Conservation (phyloP, 2,113 vertebrate genomes). For the Barbus barbus region DNA sequence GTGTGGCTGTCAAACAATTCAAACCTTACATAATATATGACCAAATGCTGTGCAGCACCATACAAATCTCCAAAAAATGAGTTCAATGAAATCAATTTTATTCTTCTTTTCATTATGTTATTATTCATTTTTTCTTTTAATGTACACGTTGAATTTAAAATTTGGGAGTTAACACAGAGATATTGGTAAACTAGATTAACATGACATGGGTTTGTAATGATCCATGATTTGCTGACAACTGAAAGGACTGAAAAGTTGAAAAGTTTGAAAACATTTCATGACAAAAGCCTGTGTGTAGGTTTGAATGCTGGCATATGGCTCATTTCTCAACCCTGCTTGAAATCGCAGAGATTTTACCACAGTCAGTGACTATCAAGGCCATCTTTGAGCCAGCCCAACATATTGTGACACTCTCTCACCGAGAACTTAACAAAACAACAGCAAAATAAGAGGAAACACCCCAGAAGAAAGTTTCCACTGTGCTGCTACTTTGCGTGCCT, state of each 20-base stretch:
- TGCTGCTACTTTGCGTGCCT: constrained; percentile 1
- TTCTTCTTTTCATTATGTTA: not conserved
- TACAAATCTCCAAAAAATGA: not conserved
- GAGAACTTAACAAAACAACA: not conserved
- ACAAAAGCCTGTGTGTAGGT: not conserved
- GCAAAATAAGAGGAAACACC: not conserved
- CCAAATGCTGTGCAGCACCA: not conserved
- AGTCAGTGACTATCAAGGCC: constrained; percentile 51
- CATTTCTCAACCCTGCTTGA: constrained; percentile 43
- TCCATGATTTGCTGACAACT: too few relatives aligned
- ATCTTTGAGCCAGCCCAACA: constrained; percentile 22
- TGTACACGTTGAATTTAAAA: not conserved
- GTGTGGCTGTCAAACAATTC: too few relatives aligned
- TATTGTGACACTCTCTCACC: constrained; percentile 5
- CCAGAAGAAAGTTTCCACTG: not conserved
- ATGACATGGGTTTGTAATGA: not conserved
- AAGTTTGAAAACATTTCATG: not conserved
- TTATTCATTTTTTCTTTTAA: not conserved
- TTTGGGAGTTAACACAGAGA: too few relatives aligned
- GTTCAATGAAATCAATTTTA: not conserved
- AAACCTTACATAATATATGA: too few relatives aligned
- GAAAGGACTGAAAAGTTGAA: not conserved
- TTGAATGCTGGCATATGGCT: constrained; percentile 36
- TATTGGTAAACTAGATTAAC: not conserved
- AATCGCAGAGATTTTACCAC: constrained; percentile 47